Base-by-base conservation (phyloP, 1,140 invertebrate species). In the Drosophila ambigua region DNA sequence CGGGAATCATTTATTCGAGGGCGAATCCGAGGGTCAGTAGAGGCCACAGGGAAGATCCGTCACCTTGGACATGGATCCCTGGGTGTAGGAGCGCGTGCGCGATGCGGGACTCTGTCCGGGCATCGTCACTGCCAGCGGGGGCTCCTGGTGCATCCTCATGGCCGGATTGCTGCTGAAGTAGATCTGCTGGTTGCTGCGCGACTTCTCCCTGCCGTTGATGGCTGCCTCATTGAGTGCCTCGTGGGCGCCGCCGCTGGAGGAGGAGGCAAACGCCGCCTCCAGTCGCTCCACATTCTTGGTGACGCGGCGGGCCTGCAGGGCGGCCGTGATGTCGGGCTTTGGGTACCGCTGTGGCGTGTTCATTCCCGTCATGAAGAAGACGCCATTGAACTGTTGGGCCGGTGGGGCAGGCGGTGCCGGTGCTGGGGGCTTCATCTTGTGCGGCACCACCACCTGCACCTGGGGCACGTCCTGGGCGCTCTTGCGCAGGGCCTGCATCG, bases 251-350 rank as follows among this genome's bases (percentile, higher is more conserved):
- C 35, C 35, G 11, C 35, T 96, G 95, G 0, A 96, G 85, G 8
- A 95, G 95, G 69, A 71, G 24, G 89, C 80, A 16, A 90, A 90
- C 13, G 77, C 82, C 75, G 96, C 95, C 74, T 96, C 95, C 5
- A 97, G 95, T 52, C 95, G 93, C 64, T 97, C 96, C 31, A 96
- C 91, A 61, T 95, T 96, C 92, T 96, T 97, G 2, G 95, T 95
- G 51, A 95, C 92, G 35, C 94, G 93, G 52, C 93, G 93, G 50
- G 92, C 93, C 91, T 93, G 93, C 66, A 92, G 93, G 72, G 92
- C 92, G 67, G 76, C 94, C 39, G 92, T 93, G 73, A 93, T 93
- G 92, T 93, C 93, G 8, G 91, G 79, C 67, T 92, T 79, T 23
- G 91, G 87, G 66, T 92, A 83, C 64, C 90, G 90, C 51, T 91